Base-by-base conservation (phyloP, 1,140 invertebrate genomes). In the Ips nitidus region DNA sequence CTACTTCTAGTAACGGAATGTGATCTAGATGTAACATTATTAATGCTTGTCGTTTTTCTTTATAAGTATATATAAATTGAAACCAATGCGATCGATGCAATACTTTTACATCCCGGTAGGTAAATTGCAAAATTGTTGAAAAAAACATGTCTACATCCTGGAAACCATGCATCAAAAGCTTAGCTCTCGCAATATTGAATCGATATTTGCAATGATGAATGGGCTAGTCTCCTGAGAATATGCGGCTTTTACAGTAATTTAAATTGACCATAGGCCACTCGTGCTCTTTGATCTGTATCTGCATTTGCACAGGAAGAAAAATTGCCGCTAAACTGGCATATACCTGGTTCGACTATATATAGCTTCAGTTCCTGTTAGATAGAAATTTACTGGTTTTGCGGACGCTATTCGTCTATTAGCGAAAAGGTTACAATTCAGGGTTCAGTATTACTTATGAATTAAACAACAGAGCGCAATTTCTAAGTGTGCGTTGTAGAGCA, bases 211-310 rank as follows among this genome's bases (percentile, higher is more conserved):
- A 47, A 62, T 62, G 60, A 62, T 62, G 60, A 62, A 62, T 62
- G 42, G 36, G 41, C 60, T 22, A 52, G 38, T 40, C 41, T 39
- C 56, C 56, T 62, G 60, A 62, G 45, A 65, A 65, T 65, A 65
- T 65, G 63, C 63, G 52, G 63, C 52, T 65, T 55, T 63, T 57
- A 45, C 63, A 39, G 63, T 65, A 65, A 65, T 65, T 65, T 65
- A 65, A 65, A 37, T 65, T 56, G 63, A 65, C 63, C 55, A 65
- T 56, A 65, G 63, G 63, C 63, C 63, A 65, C 52, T 56, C 63
- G 63, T 65, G 63, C 52, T 57, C 52, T 47, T 52, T 65, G 63
- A 65, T 65, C 63, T 55, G 52, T 65, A 65, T 65, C 63, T 55
- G 55, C 52, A 41, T 39, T 65, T 50, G 7, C 38, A 47, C 39